Conservation (phyloP, 1,140 invertebrate genomes). For the Pachypeltis micranthus region DNA sequence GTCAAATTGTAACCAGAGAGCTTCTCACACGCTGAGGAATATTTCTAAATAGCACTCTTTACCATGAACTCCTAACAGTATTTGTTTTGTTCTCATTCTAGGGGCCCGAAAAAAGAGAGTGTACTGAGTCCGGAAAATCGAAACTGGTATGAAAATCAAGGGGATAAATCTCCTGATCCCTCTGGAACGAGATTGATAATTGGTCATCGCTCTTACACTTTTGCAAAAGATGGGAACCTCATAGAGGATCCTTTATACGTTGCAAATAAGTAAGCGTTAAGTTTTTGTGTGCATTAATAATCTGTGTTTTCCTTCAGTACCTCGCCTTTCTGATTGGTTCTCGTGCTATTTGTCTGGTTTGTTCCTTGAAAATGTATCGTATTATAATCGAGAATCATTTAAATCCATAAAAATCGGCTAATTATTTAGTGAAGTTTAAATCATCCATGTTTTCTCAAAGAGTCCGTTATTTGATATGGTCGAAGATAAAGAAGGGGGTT, state of each 20-base stretch:
- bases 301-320: too few relatives aligned
- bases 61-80: not conserved
- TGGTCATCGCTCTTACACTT: conserved; percentile 42
- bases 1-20: too few relatives aligned
- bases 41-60: not conserved
- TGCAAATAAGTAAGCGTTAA: too few relatives aligned
- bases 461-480: too few relatives aligned
- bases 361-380: not conserved
- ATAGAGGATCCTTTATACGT: conserved; percentile 37
- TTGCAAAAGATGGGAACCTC: conserved; percentile 40
- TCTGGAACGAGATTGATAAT: conserved; percentile 31
- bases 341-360: not conserved
- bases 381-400: too few relatives aligned
- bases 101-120: conserved; percentile 22
- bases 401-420: too few relatives aligned
- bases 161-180: conserved; percentile 30
- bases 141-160: conserved; percentile 40
- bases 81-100: not conserved
- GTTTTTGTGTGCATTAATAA: too few relatives aligned
- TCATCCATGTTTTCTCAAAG: too few relatives aligned
- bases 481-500: too few relatives aligned
- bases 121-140: conserved; percentile 43
- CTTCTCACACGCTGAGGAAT: too few relatives aligned
- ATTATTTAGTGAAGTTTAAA: too few relatives aligned
- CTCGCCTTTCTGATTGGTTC: not conserved